Percentiles rank a stretch among this genome's conserved stretches.
phyloP scores from a whole-genome alignment of 2,113 vertebrate genomes.

The Cnemophilus loriae region DNA sequence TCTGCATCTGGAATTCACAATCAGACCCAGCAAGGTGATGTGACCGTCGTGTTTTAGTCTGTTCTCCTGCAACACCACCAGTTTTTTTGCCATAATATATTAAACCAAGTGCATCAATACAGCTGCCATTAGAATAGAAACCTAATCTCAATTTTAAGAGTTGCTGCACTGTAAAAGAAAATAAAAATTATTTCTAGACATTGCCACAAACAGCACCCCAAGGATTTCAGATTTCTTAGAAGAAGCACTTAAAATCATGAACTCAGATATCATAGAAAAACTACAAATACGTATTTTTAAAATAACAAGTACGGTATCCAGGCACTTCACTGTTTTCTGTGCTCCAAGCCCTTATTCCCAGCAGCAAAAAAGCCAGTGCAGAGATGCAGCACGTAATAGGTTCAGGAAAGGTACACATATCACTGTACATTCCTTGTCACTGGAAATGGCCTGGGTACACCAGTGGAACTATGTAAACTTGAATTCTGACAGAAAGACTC shows the following conservation, averaged over 20 bases:
- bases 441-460: neutral
- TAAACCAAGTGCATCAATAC: neutral
- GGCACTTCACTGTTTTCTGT: neutral
- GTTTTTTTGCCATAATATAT: neutral
- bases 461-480: neutral
- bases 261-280: neutral
- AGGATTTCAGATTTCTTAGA: neutral
- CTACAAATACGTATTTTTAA: neutral
- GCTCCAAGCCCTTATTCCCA: neutral
- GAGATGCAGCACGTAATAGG: neutral
- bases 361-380: neutral
- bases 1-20: neutral
- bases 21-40: neutral
- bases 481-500: neutral
- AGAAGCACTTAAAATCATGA: neutral
- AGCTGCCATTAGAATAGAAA: neutral
- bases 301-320: neutral
- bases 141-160: neutral
- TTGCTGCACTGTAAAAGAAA: neutral
- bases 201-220: neutral
- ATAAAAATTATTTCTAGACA: neutral
- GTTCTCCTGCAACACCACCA: neutral
- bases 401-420: neutral
- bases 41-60: neutral
- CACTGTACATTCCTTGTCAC: neutral